Conservation (phyloP, 30 jellyfish, hydroid and myxozoan genomes). For the Cassiopea andromeda region DNA sequence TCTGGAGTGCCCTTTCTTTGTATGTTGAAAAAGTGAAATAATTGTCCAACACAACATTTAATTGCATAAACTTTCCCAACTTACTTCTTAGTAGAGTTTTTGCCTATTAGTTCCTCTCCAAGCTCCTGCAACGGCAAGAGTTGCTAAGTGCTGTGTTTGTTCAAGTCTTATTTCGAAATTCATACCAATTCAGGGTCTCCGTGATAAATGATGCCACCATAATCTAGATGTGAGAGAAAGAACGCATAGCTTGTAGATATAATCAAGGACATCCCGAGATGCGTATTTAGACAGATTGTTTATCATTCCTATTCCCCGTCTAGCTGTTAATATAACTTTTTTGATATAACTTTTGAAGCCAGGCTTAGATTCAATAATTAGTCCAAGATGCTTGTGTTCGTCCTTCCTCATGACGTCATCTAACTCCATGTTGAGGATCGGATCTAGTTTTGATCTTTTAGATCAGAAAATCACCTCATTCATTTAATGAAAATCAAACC, state of each 20-base stretch:
- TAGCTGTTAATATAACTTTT: constrained; percentile 16
- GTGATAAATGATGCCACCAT: constrained; percentile 58
- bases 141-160: constrained; percentile 40
- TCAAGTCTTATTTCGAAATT: constrained; percentile 12
- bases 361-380: constrained; percentile 10
- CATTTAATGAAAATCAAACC: constrained; percentile 16
- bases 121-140: constrained; percentile 45
- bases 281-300: constrained; percentile 18
- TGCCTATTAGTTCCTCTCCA: constrained; percentile 60
- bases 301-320: constrained; percentile 46
- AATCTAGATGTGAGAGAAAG: constrained; percentile 43
- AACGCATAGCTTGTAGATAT: constrained; percentile 52
- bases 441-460: constrained; percentile 2
- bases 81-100: constrained; percentile 38
- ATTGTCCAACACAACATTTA: constrained; percentile 38
- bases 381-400: constrained; percentile 45
- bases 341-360: constrained; percentile 38
- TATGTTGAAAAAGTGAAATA: constrained; percentile 18
- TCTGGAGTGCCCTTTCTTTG: constrained; percentile 17
- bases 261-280: constrained; percentile 53
- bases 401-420: constrained; percentile 27
- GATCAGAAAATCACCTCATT: constrained; percentile 31
- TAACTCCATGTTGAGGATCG: not conserved
- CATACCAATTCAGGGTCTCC: constrained; percentile 35
- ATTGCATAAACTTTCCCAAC: constrained; percentile 45